Evolutionary conservation across 2,113 vertebrate species (phyloP), one percentile per base, ranked within the genome.

Genomic region (Sinocyclocheilus anophthalmus): DNA sequence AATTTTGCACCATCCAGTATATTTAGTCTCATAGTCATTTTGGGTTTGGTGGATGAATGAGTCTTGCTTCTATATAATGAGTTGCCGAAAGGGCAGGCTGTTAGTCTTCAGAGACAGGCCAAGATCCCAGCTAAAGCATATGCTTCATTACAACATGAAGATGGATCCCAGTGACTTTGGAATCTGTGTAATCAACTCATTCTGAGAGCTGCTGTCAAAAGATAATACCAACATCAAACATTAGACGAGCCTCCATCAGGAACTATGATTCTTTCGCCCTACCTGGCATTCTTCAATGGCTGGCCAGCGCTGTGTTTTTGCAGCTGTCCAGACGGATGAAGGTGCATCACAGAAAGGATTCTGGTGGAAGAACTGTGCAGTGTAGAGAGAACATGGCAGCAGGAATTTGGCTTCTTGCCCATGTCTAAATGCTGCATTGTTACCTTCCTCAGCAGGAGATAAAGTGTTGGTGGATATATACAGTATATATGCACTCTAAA

Each of bases 201-300:
- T 75, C 65, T 81, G 45, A 86, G 55, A 59, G 76, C 39, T 83
- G 83, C 72, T 85, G 80, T 78, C 79, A 83, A 69, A 30, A 42
- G 73, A 75, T 65, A 85, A 79, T 61, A 76, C 24, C 57, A 84
- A 87, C 85, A 85, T 90, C 85, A 87, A 86, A 88, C 73, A 83
- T 65, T 57, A 24, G 77, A 86, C 57, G 53, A 80, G 61, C 57
- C 69, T 83, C 57, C 79, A 55, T 84, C 75, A 81, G 22, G 65
- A 76, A 30, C 11, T 22, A n/a, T 72, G 83, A 22, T n/a, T 80
- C 61, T 50, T 42, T 42, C 14, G 12, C 48, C 39, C 83, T 87
- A 85, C 83, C 87, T 87, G 65, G 77, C 87, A 82, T 67, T 79
- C 26, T 57, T 77, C 55, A 84, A 61, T 48, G 61, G 70, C 9